These are phyloP conservation scores for Griposia aprilina DNA, from an alignment of 2,888 invertebrate genomes.

Conservation along the genomic window DNA sequence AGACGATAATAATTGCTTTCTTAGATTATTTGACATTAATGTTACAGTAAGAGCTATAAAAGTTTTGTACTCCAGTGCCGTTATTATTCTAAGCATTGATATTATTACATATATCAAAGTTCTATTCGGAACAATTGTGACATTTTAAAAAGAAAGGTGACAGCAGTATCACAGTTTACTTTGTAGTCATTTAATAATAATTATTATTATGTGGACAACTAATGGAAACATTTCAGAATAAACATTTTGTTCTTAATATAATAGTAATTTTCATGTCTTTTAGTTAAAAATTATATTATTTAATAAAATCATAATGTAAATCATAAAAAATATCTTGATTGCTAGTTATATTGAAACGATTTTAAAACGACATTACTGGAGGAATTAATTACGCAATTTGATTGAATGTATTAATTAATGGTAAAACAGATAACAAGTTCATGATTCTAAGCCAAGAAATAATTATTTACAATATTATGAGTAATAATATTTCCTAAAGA, in stretches of 20 bases:
- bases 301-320: conserved; percentile 60
- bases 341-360: conserved; percentile 60
- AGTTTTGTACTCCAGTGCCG: conserved; percentile 88
- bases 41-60: conserved; percentile 75
- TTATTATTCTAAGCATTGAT: conserved; percentile 75
- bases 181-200: conserved; percentile 61
- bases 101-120: conserved; percentile 64
- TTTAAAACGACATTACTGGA: conserved; percentile 65
- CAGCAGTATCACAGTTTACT: conserved; percentile 70
- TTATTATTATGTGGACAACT: conserved; percentile 54
- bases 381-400: conserved; percentile 48
- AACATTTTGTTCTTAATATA: conserved; percentile 63
- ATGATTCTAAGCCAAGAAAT: conserved; percentile 52
- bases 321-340: conserved; percentile 61
- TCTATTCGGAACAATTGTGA: conserved; percentile 64
- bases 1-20: conserved; percentile 76
- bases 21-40: conserved; percentile 70
- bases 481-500: conserved; percentile 50
- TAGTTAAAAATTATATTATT: conserved; percentile 50
- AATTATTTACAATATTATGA: conserved; percentile 56
- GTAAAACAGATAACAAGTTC: conserved; percentile 54
- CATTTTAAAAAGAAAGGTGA: conserved; percentile 64
- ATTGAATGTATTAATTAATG: conserved; percentile 48
- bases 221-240: conserved; percentile 58
- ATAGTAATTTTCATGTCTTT: conserved; percentile 62